These are phyloP conservation scores for Montipora cactus DNA, from an alignment of 64 coral and sea anemone species.

Conservation along the genomic window DNA sequence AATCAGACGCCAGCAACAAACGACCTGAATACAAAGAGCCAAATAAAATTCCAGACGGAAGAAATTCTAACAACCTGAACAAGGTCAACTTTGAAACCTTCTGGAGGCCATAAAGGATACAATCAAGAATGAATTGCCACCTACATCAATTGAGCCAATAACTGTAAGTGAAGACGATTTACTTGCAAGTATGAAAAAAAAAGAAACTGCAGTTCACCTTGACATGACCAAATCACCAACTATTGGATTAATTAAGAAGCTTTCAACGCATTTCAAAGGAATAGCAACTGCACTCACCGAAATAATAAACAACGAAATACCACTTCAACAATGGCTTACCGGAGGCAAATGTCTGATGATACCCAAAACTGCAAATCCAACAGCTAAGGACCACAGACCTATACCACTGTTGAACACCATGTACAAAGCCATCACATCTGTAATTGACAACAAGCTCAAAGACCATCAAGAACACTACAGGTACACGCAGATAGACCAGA, in stretches of 20 bases:
- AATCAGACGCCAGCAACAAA: slow-evolving; percentile 1
- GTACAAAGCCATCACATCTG: background rate
- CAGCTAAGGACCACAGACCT: background rate
- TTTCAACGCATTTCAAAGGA: background rate
- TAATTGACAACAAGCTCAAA: background rate
- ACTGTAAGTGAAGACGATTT: background rate
- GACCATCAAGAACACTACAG: background rate
- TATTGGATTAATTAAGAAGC: background rate
- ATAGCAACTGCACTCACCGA: background rate
- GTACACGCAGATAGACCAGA: background rate
- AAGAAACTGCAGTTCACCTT: background rate
- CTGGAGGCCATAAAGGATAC: background rate
- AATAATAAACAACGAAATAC: slow-evolving; percentile 14
- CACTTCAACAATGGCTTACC: background rate
- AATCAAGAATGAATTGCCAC: background rate
- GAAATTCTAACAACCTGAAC: background rate
- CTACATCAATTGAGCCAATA: background rate
- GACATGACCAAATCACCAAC: slow-evolving; percentile 26
- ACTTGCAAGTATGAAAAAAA: background rate
- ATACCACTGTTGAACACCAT: background rate
- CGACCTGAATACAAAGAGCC: slow-evolving; percentile 9
- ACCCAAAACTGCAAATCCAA: background rate
- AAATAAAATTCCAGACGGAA: background rate
- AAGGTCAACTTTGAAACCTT: background rate
- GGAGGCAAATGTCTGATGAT: background rate